Evolutionary conservation across 2,797 vertebrate genomes (phyloP).

Genomic region (Mus spretus): DNA sequence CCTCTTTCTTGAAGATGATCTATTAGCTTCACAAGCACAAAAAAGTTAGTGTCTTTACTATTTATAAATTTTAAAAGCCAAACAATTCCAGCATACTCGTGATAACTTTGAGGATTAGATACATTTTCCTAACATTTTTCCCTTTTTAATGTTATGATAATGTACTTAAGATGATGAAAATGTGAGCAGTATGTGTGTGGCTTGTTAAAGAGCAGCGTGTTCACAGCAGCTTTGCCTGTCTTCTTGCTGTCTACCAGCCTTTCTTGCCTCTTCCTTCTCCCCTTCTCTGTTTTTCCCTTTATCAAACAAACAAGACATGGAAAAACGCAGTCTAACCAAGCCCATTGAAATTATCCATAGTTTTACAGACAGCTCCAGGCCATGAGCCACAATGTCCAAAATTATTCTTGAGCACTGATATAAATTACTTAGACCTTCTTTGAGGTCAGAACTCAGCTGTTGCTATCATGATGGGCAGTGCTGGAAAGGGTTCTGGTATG

Average conservation of each 20-base stretch:
- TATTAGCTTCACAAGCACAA: conserved; percentile 93
- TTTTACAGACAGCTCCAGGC: conserved; percentile 55
- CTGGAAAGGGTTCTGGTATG: conserved; percentile 68
- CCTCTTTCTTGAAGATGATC: conserved; percentile 92
- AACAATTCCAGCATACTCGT: conserved; percentile 87
- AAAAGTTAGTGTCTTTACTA: conserved; percentile 91
- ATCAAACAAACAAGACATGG: conserved; percentile 57
- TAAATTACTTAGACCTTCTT: conserved; percentile 62
- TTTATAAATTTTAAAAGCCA: conserved; percentile 88
- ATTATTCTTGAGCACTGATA: conserved; percentile 74
- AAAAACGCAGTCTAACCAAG: conserved; percentile 58
- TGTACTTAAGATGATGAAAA: conserved; percentile 87
- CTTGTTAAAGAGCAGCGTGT: conserved; percentile 76
- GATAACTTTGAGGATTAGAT: conserved; percentile 88
- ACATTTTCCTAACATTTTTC: conserved; percentile 89
- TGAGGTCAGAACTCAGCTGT: conserved; percentile 55
- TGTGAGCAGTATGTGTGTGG: conserved; percentile 77
- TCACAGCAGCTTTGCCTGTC: conserved; percentile 78
- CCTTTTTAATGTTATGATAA: conserved; percentile 88
- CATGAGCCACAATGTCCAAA: conserved; percentile 80
- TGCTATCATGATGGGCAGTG: conserved; percentile 66
- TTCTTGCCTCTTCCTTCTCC: conserved; percentile 30
- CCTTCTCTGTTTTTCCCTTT: background rate
- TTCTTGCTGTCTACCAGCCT: conserved; percentile 54
- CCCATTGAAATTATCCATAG: conserved; percentile 59